A percentile compares a stretch with the other conserved stretches of the same genome.
Conservation (phyloP, 1,140 invertebrate genomes). For the Lerema accius region DNA sequence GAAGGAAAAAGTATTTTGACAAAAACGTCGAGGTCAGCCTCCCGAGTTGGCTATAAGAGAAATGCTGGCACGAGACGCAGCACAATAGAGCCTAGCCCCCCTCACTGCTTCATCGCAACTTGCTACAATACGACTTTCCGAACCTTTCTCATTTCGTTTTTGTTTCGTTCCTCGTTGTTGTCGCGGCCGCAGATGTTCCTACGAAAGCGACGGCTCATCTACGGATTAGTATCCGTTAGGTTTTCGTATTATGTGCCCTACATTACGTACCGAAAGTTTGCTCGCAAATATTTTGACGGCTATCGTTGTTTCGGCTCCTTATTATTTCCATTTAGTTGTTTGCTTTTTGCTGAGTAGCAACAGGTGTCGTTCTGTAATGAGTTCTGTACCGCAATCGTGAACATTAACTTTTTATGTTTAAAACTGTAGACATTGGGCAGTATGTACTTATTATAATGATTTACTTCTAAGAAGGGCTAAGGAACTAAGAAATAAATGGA, state of each 20-base stretch:
- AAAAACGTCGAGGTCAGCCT: slow-evolving; percentile 34
- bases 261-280: slow-evolving; percentile 46
- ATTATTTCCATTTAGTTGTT: slow-evolving; percentile 15
- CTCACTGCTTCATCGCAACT: slow-evolving; percentile 55
- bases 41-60: slow-evolving; percentile 29
- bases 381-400: neutral
- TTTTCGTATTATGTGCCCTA: slow-evolving; percentile 66
- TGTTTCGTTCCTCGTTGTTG: slow-evolving; percentile 60
- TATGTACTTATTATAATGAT: too few relatives aligned
- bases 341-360: slow-evolving; percentile 7
- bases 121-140: slow-evolving; percentile 67
- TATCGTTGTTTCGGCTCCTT: slow-evolving; percentile 30
- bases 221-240: slow-evolving; percentile 70
- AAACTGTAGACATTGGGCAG: too few relatives aligned
- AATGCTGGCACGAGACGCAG: slow-evolving; percentile 29
- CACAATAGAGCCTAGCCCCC: slow-evolving; percentile 42
- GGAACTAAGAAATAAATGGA: too few relatives aligned
- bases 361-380: slow-evolving; percentile 6
- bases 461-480: too few relatives aligned
- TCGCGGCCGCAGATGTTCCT: slow-evolving; percentile 67
- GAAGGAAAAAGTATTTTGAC: slow-evolving; percentile 28
- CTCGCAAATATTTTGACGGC: slow-evolving; percentile 38
- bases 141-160: slow-evolving; percentile 79
- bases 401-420: neutral
- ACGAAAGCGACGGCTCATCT: slow-evolving; percentile 65